A percentile compares a stretch with the other conserved stretches of the same genome.
phyloP scores from a whole-genome alignment of 2,113 vertebrate species.

The Salvator merianae region DNA sequence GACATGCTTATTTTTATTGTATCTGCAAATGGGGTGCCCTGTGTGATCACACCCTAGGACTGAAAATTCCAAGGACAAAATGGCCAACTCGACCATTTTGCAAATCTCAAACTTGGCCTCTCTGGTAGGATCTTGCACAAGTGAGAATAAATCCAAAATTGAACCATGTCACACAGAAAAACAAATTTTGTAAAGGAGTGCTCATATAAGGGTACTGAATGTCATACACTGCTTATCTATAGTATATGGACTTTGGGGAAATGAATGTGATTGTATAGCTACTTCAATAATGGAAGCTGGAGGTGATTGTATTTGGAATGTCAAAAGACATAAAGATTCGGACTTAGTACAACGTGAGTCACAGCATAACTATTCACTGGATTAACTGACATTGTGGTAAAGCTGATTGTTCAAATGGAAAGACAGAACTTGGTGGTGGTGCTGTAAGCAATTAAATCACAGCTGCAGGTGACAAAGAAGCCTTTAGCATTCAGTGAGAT shows the following conservation, averaged over 20 bases:
- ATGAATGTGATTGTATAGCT: background rate
- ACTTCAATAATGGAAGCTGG: background rate
- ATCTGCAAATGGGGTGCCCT: too few species aligned
- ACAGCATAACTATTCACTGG: conserved; percentile 53
- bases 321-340: conserved; percentile 33
- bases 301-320: background rate
- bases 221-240: too few species aligned
- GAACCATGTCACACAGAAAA: too few species aligned
- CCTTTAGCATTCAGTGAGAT: conserved; percentile 59
- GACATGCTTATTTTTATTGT: too few species aligned
- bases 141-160: background rate
- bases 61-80: background rate
- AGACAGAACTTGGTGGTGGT: conserved; percentile 39
- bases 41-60: too few species aligned
- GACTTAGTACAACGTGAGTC: conserved; percentile 53
- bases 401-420: conserved; percentile 51
- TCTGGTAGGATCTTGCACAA: background rate
- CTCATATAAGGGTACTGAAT: background rate
- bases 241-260: background rate
- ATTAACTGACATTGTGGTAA: conserved; percentile 53
- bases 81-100: background rate
- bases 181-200: background rate
- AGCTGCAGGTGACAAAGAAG: conserved; percentile 60
- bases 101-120: background rate
- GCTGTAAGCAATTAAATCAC: conserved; percentile 51